Evolutionary conservation across 1,140 invertebrate genomes (phyloP).

Genomic region (Hirudo medicinalis): DNA sequence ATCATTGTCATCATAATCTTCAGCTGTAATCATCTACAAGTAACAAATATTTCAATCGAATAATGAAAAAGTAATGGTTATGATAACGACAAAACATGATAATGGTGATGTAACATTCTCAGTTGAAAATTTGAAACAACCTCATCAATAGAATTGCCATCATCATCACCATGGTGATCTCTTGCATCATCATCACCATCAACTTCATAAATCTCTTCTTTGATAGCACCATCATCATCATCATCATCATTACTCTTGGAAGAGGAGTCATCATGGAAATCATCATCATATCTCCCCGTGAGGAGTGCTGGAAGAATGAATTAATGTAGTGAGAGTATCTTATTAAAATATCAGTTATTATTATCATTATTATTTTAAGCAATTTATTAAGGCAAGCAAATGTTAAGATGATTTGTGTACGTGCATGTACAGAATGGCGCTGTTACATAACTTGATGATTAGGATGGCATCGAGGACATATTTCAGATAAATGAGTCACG

Average conservation of each 20-base stretch:
- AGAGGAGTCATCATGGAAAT: neutral
- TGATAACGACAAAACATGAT: too few relatives aligned
- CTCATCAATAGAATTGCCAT: neutral
- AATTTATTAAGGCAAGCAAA: too few relatives aligned
- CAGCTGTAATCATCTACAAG: neutral
- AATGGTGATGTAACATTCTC: too few relatives aligned
- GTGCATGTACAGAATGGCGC: too few relatives aligned
- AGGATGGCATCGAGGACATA: too few relatives aligned
- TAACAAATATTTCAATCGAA: too few relatives aligned
- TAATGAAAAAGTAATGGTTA: too few relatives aligned
- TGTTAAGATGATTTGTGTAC: too few relatives aligned
- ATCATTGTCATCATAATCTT: conserved; percentile 15
- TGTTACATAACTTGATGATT: too few relatives aligned
- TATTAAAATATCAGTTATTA: conserved; percentile 1
- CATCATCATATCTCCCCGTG: conserved; percentile 5
- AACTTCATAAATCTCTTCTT: conserved; percentile 1
- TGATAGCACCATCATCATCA: neutral
- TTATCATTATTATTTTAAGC: conserved; percentile 7
- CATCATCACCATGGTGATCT: too few relatives aligned
- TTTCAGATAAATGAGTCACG: too few relatives aligned
- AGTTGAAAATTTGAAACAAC: neutral
- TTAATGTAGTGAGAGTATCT: neutral
- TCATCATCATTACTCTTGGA: neutral
- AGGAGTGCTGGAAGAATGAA: neutral
- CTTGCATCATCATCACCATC: neutral